Evolutionary conservation across 64 coral and sea anemone genomes (phyloP).

Genomic region (Stichodactyla mertensii): DNA sequence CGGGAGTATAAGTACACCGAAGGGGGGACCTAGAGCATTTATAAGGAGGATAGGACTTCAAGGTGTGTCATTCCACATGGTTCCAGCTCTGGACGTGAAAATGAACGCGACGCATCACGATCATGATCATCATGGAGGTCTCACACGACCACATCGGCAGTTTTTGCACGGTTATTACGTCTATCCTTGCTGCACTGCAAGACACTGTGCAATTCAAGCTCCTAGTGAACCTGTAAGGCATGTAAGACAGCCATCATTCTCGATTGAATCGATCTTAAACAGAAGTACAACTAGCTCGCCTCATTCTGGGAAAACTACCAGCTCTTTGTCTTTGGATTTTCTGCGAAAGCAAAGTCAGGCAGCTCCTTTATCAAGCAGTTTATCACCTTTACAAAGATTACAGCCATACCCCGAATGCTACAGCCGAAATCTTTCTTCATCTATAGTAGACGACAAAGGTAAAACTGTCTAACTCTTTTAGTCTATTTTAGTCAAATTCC

Average conservation of each 20-base stretch:
- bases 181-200: background rate
- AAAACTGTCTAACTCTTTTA: background rate
- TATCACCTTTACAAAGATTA: slow-evolving; percentile 7
- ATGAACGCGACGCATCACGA: background rate
- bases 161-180: slow-evolving; percentile 9
- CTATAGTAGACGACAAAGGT: background rate
- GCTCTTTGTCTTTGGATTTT: background rate
- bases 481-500: background rate
- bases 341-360: background rate
- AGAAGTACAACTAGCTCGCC: background rate
- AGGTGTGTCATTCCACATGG: background rate
- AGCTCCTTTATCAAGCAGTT: background rate
- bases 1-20: too few species aligned
- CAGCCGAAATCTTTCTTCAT: background rate
- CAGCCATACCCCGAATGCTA: slow-evolving; percentile 8
- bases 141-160: background rate
- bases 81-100: background rate
- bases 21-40: background rate
- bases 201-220: background rate
- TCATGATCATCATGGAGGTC: background rate
- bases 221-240: slow-evolving; percentile 1
- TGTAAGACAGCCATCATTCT: slow-evolving; percentile 6
- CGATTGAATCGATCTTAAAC: slow-evolving; percentile 6
- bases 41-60: background rate
- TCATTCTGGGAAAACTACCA: background rate